phyloP scores from a whole-genome alignment of 2,888 invertebrate genomes.

The Hylaea fasciaria region DNA sequence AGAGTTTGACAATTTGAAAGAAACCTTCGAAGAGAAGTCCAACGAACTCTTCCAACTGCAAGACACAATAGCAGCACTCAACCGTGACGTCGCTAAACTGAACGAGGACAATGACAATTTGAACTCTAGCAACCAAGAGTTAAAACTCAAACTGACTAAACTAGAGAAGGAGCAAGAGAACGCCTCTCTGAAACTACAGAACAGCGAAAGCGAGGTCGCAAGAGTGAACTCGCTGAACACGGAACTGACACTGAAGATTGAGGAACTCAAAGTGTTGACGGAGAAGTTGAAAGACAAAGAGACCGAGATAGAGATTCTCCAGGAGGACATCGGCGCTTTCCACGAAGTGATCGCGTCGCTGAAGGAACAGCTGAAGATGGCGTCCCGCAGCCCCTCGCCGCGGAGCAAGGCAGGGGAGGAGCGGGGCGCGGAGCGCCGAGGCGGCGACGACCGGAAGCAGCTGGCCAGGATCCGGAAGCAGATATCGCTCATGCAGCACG shows the following conservation, averaged over 20 bases:
- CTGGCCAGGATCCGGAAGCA: slow-evolving; percentile 81
- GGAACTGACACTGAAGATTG: slow-evolving; percentile 71
- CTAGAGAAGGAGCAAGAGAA: slow-evolving; percentile 80
- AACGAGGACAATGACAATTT: slow-evolving; percentile 75
- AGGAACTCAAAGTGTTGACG: slow-evolving; percentile 72
- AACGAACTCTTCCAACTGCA: slow-evolving; percentile 74
- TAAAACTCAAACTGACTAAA: slow-evolving; percentile 70
- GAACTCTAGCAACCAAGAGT: slow-evolving; percentile 65
- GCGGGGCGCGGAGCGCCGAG: slow-evolving; percentile 76
- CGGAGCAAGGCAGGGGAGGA: slow-evolving; percentile 83
- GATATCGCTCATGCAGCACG: slow-evolving; percentile 74
- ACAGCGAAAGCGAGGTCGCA: slow-evolving; percentile 70
- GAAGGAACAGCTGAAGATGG: slow-evolving; percentile 78
- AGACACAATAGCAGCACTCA: slow-evolving; percentile 67
- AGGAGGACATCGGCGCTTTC: slow-evolving; percentile 80
- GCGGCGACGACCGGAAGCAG: slow-evolving; percentile 85
- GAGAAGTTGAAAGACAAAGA: slow-evolving; percentile 80
- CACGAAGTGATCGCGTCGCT: slow-evolving; percentile 80
- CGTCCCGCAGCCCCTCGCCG: slow-evolving; percentile 84
- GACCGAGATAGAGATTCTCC: slow-evolving; percentile 82
- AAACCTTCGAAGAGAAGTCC: slow-evolving; percentile 77
- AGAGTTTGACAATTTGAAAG: slow-evolving; percentile 75
- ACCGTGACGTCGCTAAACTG: slow-evolving; percentile 67
- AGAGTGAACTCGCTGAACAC: slow-evolving; percentile 69
- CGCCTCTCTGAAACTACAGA: slow-evolving; percentile 70